Percentiles rank a stretch among this genome's conserved stretches.
Conservation (phyloP, 1,140 invertebrate species). For the Chionoecetes opilio region DNA sequence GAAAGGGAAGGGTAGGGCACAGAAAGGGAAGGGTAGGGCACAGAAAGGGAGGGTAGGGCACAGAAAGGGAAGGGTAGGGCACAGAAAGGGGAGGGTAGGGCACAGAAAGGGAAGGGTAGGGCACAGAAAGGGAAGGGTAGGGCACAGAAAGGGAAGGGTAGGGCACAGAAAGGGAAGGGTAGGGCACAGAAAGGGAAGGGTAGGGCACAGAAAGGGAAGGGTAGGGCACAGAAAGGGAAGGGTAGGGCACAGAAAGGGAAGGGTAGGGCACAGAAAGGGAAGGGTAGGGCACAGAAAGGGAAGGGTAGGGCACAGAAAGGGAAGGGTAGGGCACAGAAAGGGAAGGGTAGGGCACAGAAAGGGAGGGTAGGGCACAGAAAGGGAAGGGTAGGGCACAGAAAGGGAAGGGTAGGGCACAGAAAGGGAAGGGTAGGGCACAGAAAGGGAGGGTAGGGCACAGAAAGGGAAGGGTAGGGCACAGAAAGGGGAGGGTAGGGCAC, state of each 20-base stretch:
- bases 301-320: too few relatives aligned
- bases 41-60: not conserved
- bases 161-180: not conserved
- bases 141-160: not conserved
- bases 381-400: too few relatives aligned
- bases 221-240: too few relatives aligned
- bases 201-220: not conserved
- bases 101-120: not conserved
- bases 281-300: not conserved
- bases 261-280: too few relatives aligned
- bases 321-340: not conserved
- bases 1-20: not conserved
- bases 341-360: too few relatives aligned
- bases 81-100: too few relatives aligned
- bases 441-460: not conserved
- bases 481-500: too few relatives aligned
- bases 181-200: not conserved
- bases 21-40: not conserved
- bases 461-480: not conserved
- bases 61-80: not conserved
- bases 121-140: not conserved
- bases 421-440: not conserved
- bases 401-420: not conserved
- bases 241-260: not conserved
- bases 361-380: not conserved